A percentile compares a stretch with the other conserved stretches of the same genome.
These are phyloP conservation scores for Thera britannica DNA, from an alignment of 2,888 invertebrate species.

Conservation along the genomic window DNA sequence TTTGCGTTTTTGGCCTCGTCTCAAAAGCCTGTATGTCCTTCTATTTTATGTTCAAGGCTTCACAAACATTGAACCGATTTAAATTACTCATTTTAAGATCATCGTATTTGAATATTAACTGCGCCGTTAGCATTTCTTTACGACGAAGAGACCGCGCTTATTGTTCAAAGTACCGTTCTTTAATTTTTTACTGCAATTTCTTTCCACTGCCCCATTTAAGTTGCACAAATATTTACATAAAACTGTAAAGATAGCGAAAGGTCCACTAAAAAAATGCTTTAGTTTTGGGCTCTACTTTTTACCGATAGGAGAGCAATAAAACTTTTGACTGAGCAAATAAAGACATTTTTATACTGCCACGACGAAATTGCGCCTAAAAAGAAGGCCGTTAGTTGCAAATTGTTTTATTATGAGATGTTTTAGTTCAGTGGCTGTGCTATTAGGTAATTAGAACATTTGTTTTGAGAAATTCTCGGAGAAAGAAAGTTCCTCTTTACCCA, in stretches of 20 bases:
- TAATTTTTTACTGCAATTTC: constrained; percentile 59
- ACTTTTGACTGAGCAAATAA: constrained; percentile 70
- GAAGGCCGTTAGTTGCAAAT: constrained; percentile 52
- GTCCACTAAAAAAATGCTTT: constrained; percentile 60
- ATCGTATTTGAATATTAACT: constrained; percentile 40
- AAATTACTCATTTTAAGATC: constrained; percentile 10
- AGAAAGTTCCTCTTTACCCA: constrained; percentile 25
- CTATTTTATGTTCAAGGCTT: not conserved
- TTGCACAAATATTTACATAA: constrained; percentile 65
- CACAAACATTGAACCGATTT: constrained; percentile 12
- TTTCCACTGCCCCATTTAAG: constrained; percentile 55
- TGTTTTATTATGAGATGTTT: constrained; percentile 27
- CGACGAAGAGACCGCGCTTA: constrained; percentile 40
- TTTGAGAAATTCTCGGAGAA: constrained; percentile 21
- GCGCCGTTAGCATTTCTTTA: constrained; percentile 53
- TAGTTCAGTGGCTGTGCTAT: constrained; percentile 30
- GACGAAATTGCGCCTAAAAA: constrained; percentile 50
- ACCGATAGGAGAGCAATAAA: constrained; percentile 67
- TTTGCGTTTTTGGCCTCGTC: no score
- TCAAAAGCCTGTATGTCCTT: no score
- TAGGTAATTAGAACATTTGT: constrained; percentile 31
- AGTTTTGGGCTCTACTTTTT: constrained; percentile 78
- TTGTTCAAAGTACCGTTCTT: constrained; percentile 53
- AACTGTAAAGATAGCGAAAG: constrained; percentile 61
- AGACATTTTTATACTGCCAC: constrained; percentile 69